A percentile compares a stretch with the other conserved stretches of the same genome.
Conservation (phyloP, 2,113 vertebrate species). For the Catharus bicknelli region DNA sequence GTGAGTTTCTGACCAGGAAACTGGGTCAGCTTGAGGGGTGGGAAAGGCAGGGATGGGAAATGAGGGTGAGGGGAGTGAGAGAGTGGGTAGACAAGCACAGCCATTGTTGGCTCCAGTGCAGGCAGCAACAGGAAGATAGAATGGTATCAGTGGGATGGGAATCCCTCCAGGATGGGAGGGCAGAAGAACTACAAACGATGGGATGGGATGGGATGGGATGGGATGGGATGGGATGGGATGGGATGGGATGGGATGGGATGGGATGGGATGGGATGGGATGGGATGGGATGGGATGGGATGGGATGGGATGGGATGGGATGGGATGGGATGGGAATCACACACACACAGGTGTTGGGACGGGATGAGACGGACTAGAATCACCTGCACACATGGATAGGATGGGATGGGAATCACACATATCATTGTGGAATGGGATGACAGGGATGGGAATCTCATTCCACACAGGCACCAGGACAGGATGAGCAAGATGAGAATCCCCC, state of each 20-base stretch:
- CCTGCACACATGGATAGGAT: neutral
- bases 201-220: neutral
- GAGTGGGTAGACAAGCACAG: accelerated
- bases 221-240: neutral
- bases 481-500: neutral
- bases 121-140: neutral
- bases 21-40: neutral
- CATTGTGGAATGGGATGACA: neutral
- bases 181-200: neutral
- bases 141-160: neutral
- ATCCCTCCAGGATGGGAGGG: neutral
- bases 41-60: neutral
- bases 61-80: accelerated
- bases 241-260: neutral
- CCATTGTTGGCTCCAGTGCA: neutral
- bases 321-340: neutral
- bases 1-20: slow-evolving; percentile 71
- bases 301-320: neutral
- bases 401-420: neutral
- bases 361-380: no score
- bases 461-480: neutral
- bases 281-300: neutral
- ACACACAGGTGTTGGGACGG: no score
- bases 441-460: neutral
- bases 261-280: neutral